Evolutionary conservation across 2,888 invertebrate species (phyloP), one percentile per base, ranked within the genome.

Genomic region (Calameuta idolon): DNA sequence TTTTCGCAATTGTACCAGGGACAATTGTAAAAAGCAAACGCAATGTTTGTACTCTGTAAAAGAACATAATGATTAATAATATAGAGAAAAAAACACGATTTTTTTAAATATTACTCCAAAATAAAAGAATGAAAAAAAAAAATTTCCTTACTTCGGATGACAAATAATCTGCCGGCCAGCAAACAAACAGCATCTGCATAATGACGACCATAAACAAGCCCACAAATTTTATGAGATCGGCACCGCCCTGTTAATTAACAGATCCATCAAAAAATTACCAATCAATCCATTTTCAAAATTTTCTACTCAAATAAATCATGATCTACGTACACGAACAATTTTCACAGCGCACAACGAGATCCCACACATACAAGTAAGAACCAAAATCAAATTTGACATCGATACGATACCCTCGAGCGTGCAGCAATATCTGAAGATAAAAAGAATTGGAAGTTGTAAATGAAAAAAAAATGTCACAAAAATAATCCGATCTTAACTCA

Each of bases 1-100:
- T 34, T 30, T 9, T 76, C 69, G 76, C 74, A 79, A 75, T 77
- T 69, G 75, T 79, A 79, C 81, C 81, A 81, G 11, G 78, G 77
- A 31, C 77, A 75, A 76, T 78, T 73, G 34, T 80, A 80, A 15
- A 74, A 79, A 2, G 80, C 81, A 69, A 77, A 11, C 12, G 80
- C 77, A 33, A 80, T 40, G 55, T 15, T 35, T 4, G 76, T 30
- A 74, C 80, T 76, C 81, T 81, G 76, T 5, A 76, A 76, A 68
- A 31, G 55, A 74, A 74, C 33, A 5, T n/a, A 12, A 77, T 76
- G 0, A 69, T 5, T 23, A 55, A 55, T 55, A 23, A 55, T 23
- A 23, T 23, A 23, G 5, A 1, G 23, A 15, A 37, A 12, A 55
- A 35, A 3, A 35, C 0, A 33, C 1, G 12, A 76, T 37, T 4